Conservation (phyloP, 2,113 vertebrate genomes). For the Cheilinus undulatus region DNA sequence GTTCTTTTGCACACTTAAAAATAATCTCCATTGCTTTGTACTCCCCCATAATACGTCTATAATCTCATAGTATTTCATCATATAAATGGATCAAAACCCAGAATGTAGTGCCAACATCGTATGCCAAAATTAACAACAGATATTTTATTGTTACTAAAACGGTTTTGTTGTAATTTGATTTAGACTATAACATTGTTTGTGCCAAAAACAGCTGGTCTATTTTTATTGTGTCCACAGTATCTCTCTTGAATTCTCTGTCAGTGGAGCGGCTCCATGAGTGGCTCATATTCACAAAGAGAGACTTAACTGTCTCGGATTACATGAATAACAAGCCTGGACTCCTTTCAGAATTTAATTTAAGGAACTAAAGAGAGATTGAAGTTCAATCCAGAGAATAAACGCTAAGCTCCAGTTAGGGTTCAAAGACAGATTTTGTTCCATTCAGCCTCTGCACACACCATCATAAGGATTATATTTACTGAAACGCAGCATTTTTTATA, state of each 20-base stretch:
- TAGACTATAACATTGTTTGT: not conserved
- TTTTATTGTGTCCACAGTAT: conserved; percentile 4
- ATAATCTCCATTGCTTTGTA: not conserved
- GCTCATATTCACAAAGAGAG: conserved; percentile 33
- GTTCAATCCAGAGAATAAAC: conserved; percentile 35
- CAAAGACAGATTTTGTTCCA: conserved; percentile 25
- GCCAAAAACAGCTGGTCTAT: not conserved
- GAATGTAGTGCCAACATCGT: not conserved
- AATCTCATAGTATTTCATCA: not conserved
- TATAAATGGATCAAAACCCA: not conserved
- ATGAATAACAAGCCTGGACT: conserved; percentile 35
- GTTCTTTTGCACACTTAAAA: not conserved
- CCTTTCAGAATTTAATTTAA: conserved; percentile 38
- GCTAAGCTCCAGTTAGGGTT: conserved; percentile 19
- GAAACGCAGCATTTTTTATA: conserved; percentile 14
- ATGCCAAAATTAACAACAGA: not conserved
- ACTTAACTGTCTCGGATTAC: conserved; percentile 26
- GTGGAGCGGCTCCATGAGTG: conserved; percentile 21
- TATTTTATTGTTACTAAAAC: not conserved
- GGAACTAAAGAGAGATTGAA: conserved; percentile 3
- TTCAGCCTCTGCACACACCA: conserved; percentile 37
- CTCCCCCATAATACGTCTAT: not conserved
- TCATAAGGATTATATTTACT: conserved; percentile 20
- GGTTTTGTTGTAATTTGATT: too few relatives aligned
- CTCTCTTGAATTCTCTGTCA: conserved; percentile 26